Conservation (phyloP, 2,888 invertebrate genomes). For the Conistra vaccinii region DNA sequence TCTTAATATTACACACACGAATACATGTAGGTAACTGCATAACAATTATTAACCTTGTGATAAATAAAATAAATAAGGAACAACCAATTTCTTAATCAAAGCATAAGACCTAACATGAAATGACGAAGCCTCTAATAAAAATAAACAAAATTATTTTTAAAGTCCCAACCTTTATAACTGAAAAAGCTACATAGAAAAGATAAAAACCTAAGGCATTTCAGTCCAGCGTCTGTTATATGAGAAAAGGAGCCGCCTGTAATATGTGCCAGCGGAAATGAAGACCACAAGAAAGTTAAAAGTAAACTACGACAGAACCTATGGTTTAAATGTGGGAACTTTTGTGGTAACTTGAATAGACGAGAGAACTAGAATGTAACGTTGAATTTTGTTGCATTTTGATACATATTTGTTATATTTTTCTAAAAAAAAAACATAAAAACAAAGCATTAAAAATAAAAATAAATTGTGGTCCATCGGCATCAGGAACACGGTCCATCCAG, state of each 20-base stretch:
- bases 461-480: too few relatives aligned
- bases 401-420: too few relatives aligned
- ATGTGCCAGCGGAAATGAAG: slow-evolving; percentile 41
- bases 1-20: background rate
- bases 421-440: too few relatives aligned
- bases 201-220: background rate
- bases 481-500: too few relatives aligned
- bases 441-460: too few relatives aligned
- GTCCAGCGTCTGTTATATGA: slow-evolving; percentile 26
- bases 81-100: background rate
- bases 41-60: too few relatives aligned
- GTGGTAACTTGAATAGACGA: slow-evolving; percentile 3
- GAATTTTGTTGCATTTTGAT: too few relatives aligned
- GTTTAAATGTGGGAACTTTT: slow-evolving; percentile 12
- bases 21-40: background rate
- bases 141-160: background rate
- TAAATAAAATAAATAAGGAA: background rate
- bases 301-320: background rate
- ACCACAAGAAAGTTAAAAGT: slow-evolving; percentile 19
- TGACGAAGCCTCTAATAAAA: background rate
- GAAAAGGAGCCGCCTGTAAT: slow-evolving; percentile 5
- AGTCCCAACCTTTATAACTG: background rate
- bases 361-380: background rate
- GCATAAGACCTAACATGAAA: background rate
- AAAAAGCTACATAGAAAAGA: background rate